Conservation (phyloP, 2,797 vertebrate genomes). For the Myioborus miniatus region DNA sequence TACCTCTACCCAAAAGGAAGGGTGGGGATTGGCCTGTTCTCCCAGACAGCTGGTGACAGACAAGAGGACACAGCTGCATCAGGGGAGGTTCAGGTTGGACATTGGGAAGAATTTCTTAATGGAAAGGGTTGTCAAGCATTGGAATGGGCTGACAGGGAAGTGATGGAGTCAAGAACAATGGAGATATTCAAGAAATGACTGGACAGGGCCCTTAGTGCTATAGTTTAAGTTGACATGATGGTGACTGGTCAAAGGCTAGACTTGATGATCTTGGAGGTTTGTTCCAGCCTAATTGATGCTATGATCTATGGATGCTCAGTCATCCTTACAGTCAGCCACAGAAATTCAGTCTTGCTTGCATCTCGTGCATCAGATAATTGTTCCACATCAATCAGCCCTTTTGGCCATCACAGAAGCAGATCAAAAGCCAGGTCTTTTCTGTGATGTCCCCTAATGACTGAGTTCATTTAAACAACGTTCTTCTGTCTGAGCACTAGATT, state of each 20-base stretch:
- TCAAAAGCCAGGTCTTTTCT: not conserved
- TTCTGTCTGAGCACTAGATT: not conserved
- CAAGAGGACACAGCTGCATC: not conserved
- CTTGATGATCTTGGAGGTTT: accelerated
- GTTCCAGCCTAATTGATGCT: not conserved
- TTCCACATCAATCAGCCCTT: not conserved
- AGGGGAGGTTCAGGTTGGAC: not conserved
- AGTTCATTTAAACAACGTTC: not conserved
- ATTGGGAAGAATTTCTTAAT: not conserved
- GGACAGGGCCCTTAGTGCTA: not conserved
- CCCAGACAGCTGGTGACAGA: too few species aligned
- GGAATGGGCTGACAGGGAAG: not conserved
- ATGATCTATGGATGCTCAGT: not conserved
- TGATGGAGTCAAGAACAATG: not conserved
- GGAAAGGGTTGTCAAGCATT: not conserved
- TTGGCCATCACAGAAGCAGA: not conserved
- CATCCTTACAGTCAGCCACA: not conserved
- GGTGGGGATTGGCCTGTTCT: not conserved
- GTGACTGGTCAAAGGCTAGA: not conserved
- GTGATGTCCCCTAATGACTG: accelerated
- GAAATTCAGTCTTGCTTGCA: accelerated
- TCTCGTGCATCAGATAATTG: not conserved
- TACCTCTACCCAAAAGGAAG: not conserved
- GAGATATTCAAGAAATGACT: not conserved
- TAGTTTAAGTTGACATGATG: not conserved